Base-by-base conservation (phyloP, 2,113 vertebrate species). In the Toxostoma redivivum region DNA sequence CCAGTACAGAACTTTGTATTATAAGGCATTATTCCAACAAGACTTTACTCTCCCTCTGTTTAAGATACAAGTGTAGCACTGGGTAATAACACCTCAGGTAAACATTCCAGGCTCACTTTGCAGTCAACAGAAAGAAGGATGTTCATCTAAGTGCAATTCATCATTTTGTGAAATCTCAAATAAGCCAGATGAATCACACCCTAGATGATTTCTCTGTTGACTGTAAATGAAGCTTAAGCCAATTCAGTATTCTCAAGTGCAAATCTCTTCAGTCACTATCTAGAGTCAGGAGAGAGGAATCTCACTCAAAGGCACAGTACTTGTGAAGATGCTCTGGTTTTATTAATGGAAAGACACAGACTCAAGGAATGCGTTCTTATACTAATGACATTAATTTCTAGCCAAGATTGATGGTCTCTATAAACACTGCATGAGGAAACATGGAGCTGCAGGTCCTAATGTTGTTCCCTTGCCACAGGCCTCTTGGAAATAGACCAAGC, bases 141-240 rank as follows among this genome's bases (percentile, higher is more conserved):
- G 45, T 69, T 93, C 66, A 72, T 64, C 50, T 92, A 93, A 94
- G 90, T 83, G 85, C 82, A 93, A 88, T 93, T 95, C 58, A 92
- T 96, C 54, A 77, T 83, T 90, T 83, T 80, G 33, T 65, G 78
- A 88, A 83, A 61, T 86, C 58, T 83, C 58, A 80, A 35, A 74
- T 58, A 91, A 37, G 4, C 54, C 58, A 2, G 11, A 88, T 85
- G 53, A 42, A 82, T 93, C 53, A 72, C 23, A 80, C 31, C 31
- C 48, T 50, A 53, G 45, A 76, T 74, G 14, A 77, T 82, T 93
- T 73, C 66, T 80, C 61, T 50, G 48, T 14, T 74, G 50, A 58
- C 51, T 86, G 57, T n/a, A 92, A 87, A 67, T 38, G 65, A 87
- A 87, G 33, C 9, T 74, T 64, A 51, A 77, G 56, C 53, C 1